phyloP scores from a whole-genome alignment of 1,140 invertebrate species.

The Nebria ingens region DNA sequence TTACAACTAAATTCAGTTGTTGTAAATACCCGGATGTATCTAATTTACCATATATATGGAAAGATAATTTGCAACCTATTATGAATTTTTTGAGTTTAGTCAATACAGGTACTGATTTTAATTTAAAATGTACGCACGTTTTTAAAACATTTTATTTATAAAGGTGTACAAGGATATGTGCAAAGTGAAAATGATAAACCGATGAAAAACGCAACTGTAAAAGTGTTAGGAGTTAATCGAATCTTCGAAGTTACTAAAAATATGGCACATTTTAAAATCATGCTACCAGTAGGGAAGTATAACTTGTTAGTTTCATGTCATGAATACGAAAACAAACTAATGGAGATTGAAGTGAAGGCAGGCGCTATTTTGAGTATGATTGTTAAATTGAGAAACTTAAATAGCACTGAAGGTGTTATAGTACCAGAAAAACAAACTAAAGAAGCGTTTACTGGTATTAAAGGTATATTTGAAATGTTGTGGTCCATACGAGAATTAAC shows the following conservation, averaged over 20 bases:
- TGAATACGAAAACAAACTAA: conserved; percentile 40
- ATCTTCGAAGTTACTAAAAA: conserved; percentile 52
- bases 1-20: conserved; percentile 54
- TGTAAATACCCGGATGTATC: conserved; percentile 63
- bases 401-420: conserved; percentile 14
- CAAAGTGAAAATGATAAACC: conserved; percentile 41
- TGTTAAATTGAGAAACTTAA: conserved; percentile 14
- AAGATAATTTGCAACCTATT: conserved; percentile 56
- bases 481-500: too few species aligned
- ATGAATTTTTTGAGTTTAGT: conserved; percentile 48
- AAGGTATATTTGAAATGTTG: too few species aligned
- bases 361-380: conserved; percentile 16
- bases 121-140: not conserved
- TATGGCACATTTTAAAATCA: conserved; percentile 55
- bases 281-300: conserved; percentile 54
- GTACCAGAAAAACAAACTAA: not conserved
- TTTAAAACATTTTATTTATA: conserved; percentile 21
- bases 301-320: conserved; percentile 45
- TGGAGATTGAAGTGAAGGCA: conserved; percentile 32
- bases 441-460: not conserved
- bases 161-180: conserved; percentile 65
- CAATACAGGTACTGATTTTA: conserved; percentile 37
- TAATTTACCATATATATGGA: conserved; percentile 62
- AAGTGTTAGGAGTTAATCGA: conserved; percentile 44
- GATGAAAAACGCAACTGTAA: conserved; percentile 58